Conservation (phyloP, 2,113 vertebrate genomes). For the Notarius quadriscutis region DNA sequence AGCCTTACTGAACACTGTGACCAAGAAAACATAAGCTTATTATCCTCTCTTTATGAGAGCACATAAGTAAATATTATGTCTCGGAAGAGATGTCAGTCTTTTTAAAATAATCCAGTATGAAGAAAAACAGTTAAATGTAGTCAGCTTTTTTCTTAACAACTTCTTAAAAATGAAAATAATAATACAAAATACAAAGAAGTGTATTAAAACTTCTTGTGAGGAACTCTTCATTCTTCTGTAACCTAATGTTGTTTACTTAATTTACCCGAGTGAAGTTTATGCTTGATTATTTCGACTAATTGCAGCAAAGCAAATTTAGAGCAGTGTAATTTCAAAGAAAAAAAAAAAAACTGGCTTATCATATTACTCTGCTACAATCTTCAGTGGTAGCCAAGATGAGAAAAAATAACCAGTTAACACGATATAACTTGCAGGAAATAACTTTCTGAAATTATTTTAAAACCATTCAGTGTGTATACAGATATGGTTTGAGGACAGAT, state of each 20-base stretch:
- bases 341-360: background rate
- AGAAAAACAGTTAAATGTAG: background rate
- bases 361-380: background rate
- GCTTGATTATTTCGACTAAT: background rate
- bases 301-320: background rate
- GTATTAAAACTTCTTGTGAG: background rate
- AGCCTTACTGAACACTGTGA: background rate
- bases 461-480: background rate
- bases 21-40: background rate
- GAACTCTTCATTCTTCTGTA: background rate
- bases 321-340: background rate
- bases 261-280: background rate
- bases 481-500: background rate
- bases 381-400: background rate
- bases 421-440: background rate
- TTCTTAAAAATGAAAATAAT: background rate
- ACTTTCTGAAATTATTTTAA: background rate
- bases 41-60: background rate
- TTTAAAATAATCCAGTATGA: background rate
- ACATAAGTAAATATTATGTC: background rate
- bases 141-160: background rate
- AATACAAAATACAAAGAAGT: background rate
- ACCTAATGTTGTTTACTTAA: background rate
- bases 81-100: background rate
- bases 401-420: background rate